Evolutionary conservation across 1,140 invertebrate species (phyloP).

Genomic region (Bacillus rossius): DNA sequence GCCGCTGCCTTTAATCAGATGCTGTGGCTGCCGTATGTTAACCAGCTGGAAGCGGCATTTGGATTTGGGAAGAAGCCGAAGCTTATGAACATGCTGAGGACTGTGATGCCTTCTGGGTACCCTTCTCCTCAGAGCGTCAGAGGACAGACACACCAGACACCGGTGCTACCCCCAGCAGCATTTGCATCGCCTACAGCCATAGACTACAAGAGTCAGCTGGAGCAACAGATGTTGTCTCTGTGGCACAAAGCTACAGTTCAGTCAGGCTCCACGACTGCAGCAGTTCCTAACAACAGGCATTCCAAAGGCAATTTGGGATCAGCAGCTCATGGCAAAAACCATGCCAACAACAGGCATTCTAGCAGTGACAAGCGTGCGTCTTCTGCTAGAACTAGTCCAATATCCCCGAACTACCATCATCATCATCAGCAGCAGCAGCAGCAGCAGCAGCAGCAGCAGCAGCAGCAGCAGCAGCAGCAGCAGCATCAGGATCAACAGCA

Average conservation of each 20-base stretch:
- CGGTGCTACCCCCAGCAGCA: neutral
- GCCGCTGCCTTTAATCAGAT: slow-evolving; percentile 61
- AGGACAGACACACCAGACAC: too few relatives aligned
- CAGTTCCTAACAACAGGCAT: slow-evolving; percentile 4
- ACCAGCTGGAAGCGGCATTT: slow-evolving; percentile 47
- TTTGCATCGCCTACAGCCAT: slow-evolving; percentile 30
- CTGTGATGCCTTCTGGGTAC: slow-evolving; percentile 8
- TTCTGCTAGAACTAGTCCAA: slow-evolving; percentile 44
- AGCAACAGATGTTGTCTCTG: slow-evolving; percentile 47
- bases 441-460: slow-evolving; percentile 35
- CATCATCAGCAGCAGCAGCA: slow-evolving; percentile 31
- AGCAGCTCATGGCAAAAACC: neutral
- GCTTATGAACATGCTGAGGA: slow-evolving; percentile 40
- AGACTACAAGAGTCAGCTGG: slow-evolving; percentile 54
- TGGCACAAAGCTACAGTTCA: slow-evolving; percentile 57
- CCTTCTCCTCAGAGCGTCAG: neutral
- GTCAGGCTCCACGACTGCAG: slow-evolving; percentile 2
- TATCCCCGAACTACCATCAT: slow-evolving; percentile 39
- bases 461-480: slow-evolving; percentile 31
- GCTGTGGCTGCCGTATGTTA: slow-evolving; percentile 62
- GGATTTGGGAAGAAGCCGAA: slow-evolving; percentile 40
- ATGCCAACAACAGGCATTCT: neutral
- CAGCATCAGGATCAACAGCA: slow-evolving; percentile 15
- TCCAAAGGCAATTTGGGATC: too few relatives aligned
- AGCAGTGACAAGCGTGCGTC: slow-evolving; percentile 12